phyloP scores from a whole-genome alignment of 37 sponge, comb jelly and placozoan genomes.

The Axinella damicornis region DNA sequence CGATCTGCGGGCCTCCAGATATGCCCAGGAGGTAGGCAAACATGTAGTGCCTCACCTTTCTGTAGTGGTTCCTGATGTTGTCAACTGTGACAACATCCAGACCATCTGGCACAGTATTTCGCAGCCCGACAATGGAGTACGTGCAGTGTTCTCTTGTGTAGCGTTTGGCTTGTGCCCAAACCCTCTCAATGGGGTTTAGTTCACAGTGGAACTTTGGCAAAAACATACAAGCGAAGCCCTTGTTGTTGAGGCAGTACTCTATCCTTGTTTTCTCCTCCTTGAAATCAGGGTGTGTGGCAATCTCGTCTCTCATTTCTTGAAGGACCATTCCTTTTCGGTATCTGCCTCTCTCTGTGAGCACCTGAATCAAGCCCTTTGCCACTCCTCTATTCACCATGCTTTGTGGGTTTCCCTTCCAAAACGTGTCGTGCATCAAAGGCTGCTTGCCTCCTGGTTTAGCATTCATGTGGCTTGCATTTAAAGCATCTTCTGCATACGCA shows the following conservation, averaged over 20 bases:
- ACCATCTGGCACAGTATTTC: neutral
- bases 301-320: slow-evolving; percentile 8
- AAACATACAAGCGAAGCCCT: slow-evolving; percentile 18
- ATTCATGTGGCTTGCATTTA: no score
- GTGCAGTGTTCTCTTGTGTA: slow-evolving; percentile 36
- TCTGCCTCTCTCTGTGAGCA: slow-evolving; percentile 18
- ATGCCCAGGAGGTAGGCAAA: slow-evolving; percentile 26
- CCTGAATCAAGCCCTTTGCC: slow-evolving; percentile 26
- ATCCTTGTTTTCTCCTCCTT: slow-evolving; percentile 37
- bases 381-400: no score
- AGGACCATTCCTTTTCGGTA: neutral
- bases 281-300: slow-evolving; percentile 37
- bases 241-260: slow-evolving; percentile 2
- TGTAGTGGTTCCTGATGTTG: slow-evolving; percentile 36
- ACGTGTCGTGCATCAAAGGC: no score
- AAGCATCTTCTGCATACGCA: no score
- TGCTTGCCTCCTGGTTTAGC: no score
- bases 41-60: slow-evolving; percentile 24
- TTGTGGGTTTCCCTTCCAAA: no score
- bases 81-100: slow-evolving; percentile 18
- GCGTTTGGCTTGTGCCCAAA: slow-evolving; percentile 24
- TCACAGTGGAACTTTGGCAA: slow-evolving; percentile 33
- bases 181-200: no score
- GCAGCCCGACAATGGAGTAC: slow-evolving; percentile 3
- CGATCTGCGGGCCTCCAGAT: slow-evolving; percentile 18